Base-by-base conservation (phyloP, 2,888 invertebrate species). In the Alentia gelatinosa region DNA sequence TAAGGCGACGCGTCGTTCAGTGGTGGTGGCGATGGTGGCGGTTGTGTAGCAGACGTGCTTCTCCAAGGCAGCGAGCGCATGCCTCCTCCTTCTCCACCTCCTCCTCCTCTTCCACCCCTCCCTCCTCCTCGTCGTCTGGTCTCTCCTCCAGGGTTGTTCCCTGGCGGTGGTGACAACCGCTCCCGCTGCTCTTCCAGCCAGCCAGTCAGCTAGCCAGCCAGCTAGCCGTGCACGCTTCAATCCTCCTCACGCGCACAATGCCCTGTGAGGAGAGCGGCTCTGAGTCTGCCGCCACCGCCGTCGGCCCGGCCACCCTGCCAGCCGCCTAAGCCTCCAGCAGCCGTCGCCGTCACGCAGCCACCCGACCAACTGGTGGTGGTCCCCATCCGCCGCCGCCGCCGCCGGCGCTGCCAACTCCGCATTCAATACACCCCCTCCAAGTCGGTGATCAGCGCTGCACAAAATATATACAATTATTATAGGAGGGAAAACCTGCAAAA, bases 21-120 rank as follows among this genome's bases (percentile, higher is more conserved):
- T 56, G 56, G 56, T 56, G 56, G 56, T 56, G 56, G 56, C n/a
- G 56, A n/a, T 56, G 56, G 56, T 56, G 56, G 56, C n/a, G 56
- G 56, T 42, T n/a, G 56, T 19, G 5, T 56, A n/a, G 19, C 56
- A 12, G 47, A 7, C 9, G 47, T 42, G 47, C 9, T 42, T 56
- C 56, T n/a, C 23, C 19, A 56, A 56, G 56, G 15, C 9, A 56
- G 68, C 68, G 30, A 68, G 30, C 33, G 68, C 33, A 68, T 68
- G 68, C 68, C 26, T 26, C 15, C n/a, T 23, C n/a, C 33, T 12
- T 12, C 68, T 12, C 68, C 68, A 12, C 15, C 26, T 19, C 68
- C 68, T 68, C 12, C 33, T 68, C 1, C n/a, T 30, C 68, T 68
- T 26, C 12, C 68, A 30, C 33, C 33, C 33, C n/a, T n/a, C 26